These are phyloP conservation scores for Thereva nobilitata DNA, from an alignment of 2,888 invertebrate genomes.

Conservation along the genomic window DNA sequence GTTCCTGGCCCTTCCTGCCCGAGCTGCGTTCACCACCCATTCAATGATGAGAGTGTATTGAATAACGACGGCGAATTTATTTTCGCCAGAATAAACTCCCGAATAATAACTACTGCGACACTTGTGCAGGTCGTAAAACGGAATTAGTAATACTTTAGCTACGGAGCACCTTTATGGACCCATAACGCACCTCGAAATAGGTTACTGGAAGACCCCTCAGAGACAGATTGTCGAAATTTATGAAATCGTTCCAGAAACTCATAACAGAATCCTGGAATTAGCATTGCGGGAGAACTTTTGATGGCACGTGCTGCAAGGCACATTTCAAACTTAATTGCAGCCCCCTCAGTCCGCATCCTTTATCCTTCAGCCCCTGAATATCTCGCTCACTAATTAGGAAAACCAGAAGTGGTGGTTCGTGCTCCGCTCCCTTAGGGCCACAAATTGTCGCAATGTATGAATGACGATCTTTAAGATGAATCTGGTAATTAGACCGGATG, in stretches of 20 bases:
- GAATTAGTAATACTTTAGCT: conserved; percentile 8
- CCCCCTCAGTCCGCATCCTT: not conserved
- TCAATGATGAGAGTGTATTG: not conserved
- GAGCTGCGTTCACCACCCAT: not conserved
- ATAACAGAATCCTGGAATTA: not conserved
- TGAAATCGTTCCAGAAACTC: not conserved
- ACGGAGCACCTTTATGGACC: conserved; percentile 2
- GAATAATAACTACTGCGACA: conserved; percentile 16
- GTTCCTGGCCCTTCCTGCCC: not conserved
- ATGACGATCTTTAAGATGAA: too few relatives aligned
- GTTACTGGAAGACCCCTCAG: not conserved
- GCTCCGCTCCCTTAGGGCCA: too few relatives aligned
- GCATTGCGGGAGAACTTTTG: conserved; percentile 12
- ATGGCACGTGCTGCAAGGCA: conserved; percentile 24
- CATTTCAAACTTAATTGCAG: conserved; percentile 18
- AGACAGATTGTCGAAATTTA: conserved; percentile 22
- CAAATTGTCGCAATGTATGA: too few relatives aligned
- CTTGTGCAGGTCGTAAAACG: conserved; percentile 9
- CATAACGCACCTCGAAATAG: conserved; percentile 16
- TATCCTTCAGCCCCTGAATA: not conserved
- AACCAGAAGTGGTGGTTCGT: too few relatives aligned
- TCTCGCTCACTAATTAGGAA: not conserved
- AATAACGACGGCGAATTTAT: not conserved
- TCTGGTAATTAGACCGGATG: too few relatives aligned
- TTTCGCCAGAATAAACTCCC: not conserved